Base-by-base conservation (phyloP, 1,140 invertebrate genomes). In the Bombus difficillimus region DNA sequence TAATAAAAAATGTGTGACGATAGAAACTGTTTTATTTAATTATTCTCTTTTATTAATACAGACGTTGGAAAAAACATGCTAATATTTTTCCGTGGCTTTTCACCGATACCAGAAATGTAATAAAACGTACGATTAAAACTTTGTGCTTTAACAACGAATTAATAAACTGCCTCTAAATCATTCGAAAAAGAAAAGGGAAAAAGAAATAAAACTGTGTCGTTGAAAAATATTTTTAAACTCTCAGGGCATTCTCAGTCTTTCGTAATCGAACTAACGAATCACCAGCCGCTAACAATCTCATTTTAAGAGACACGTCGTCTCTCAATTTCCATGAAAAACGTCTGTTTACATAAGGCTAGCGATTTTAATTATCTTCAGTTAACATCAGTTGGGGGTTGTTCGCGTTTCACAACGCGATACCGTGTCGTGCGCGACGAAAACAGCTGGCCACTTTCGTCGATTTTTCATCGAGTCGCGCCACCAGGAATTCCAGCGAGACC, bases 291-390 rank as follows among this genome's bases (percentile, higher is more conserved):
- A 43, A 75, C 6, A 34, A 47, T 57, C 2, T 37, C 10, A 25
- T 47, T 25, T 10, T 10, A 73, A 81, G 22, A 22, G 37, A 62
- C 68, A 25, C 28, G 0, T 1, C 15, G 39, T 37, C 15, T 37
- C 43, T 76, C 18, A 69, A 83, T 77, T 77, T 41, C 74, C 73
- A 83, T 28, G 39, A 77, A 69, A 76, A 53, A 22, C 57, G 34
- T 3, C 28, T 8, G 68, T 83, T 83, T 77, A n/a, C 64, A 77
- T 57, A 68, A 83, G 43, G 34, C 43, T 12, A 62, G 47, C 34
- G 37, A 83, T 68, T 83, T 77, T 77, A 83, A 83, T 83, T 83
- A 83, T 77, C 62, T 22, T 28, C 74, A 34, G 39, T 53, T 69
- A 77, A 69, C 71, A 83, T 77, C 73, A 22, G 9, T 1, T 1